phyloP scores from a whole-genome alignment of 2,888 invertebrate species.

The Lottia scabra region DNA sequence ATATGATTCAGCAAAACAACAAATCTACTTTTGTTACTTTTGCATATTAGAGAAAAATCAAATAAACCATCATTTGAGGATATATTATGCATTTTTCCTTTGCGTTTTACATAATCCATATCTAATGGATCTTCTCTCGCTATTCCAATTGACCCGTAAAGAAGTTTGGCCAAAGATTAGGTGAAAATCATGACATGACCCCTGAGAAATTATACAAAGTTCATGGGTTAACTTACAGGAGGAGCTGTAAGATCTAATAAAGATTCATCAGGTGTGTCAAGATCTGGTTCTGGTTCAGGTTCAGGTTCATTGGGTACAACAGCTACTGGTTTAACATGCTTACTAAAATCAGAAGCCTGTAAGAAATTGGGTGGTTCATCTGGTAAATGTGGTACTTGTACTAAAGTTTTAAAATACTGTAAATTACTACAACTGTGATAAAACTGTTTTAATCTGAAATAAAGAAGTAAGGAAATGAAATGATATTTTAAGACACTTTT shows the following conservation, averaged over 20 bases:
- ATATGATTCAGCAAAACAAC: too few relatives aligned
- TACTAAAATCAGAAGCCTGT: slow-evolving; percentile 89
- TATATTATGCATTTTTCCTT: too few relatives aligned
- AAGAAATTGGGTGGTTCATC: slow-evolving; percentile 94
- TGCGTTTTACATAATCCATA: too few relatives aligned
- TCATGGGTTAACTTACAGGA: background rate
- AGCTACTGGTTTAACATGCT: slow-evolving; percentile 94
- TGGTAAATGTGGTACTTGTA: slow-evolving; percentile 92
- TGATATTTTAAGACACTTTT: too few relatives aligned
- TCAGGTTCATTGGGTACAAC: slow-evolving; percentile 76
- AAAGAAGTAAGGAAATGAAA: too few relatives aligned
- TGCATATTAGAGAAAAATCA: too few relatives aligned
- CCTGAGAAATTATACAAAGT: background rate
- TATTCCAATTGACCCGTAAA: too few relatives aligned
- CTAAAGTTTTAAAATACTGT: slow-evolving; percentile 97
- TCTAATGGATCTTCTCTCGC: too few relatives aligned
- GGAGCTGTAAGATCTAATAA: background rate
- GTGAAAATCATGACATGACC: too few relatives aligned
- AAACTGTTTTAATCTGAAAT: slow-evolving; percentile 81
- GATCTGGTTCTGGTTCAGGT: slow-evolving; percentile 59
- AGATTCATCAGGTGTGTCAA: slow-evolving; percentile 46
- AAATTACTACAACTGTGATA: slow-evolving; percentile 92
- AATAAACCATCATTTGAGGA: too few relatives aligned
- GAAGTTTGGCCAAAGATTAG: too few relatives aligned
- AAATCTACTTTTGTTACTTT: too few relatives aligned